Percentiles rank a stretch among this genome's conserved stretches.
phyloP scores from a whole-genome alignment of 2,113 vertebrate genomes.

The Gymnobelideus leadbeateri region DNA sequence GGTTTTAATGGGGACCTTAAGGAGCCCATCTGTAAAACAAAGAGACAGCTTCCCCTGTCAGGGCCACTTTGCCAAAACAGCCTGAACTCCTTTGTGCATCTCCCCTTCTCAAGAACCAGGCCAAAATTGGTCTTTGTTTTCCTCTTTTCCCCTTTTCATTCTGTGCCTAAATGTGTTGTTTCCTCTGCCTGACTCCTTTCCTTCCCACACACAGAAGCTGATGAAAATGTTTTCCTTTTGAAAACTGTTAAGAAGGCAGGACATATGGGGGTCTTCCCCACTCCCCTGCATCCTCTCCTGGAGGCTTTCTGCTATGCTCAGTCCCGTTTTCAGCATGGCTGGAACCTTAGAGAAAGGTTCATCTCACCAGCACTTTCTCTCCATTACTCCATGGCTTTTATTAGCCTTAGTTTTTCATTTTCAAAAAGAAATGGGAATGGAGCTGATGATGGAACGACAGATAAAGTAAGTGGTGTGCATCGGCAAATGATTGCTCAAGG shows the following conservation, averaged over 20 bases:
- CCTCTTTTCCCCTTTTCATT: neutral
- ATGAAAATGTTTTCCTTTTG: conserved; percentile 44
- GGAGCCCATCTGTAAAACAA: too few species aligned
- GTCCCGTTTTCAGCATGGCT: too few species aligned
- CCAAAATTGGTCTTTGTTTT: conserved; percentile 17
- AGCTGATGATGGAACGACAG: too few species aligned
- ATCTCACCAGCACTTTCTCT: neutral
- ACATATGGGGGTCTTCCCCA: neutral
- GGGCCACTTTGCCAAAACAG: too few species aligned
- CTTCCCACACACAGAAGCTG: conserved; percentile 44
- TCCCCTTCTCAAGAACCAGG: conserved; percentile 3
- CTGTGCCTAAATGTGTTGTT: conserved; percentile 35
- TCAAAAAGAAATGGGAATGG: neutral
- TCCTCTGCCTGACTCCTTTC: conserved; percentile 21
- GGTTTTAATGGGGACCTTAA: too few species aligned
- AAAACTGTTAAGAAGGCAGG: conserved; percentile 15
- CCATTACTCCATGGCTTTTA: neutral
- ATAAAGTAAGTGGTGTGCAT: neutral
- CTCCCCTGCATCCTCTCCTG: too few species aligned
- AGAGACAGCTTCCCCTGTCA: too few species aligned
- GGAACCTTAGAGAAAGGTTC: too few species aligned
- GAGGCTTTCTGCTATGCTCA: too few species aligned
- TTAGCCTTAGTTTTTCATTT: neutral
- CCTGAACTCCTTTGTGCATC: too few species aligned
- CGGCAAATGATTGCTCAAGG: neutral